A percentile compares a stretch with the other conserved stretches of the same genome.
Conservation (phyloP, 2,797 vertebrate genomes). For the Steatocranus sp. region DNA sequence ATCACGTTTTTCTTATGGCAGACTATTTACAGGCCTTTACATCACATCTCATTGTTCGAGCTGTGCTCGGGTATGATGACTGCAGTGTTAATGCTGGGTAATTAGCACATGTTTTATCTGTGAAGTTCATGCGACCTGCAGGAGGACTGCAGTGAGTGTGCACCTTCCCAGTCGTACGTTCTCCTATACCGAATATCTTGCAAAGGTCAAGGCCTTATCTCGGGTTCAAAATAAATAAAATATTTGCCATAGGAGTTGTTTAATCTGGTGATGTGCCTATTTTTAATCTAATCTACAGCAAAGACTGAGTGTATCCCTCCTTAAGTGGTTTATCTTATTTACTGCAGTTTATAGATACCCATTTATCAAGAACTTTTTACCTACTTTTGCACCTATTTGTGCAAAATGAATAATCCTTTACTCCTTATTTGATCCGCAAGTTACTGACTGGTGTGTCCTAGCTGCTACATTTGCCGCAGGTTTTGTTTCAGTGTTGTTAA, state of each 20-base stretch:
- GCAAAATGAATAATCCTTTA: background rate
- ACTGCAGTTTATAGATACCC: background rate
- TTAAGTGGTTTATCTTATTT: slow-evolving; percentile 33
- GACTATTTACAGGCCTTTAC: background rate
- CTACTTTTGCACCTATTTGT: background rate
- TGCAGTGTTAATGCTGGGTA: background rate
- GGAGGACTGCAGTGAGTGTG: background rate
- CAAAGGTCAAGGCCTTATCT: slow-evolving; percentile 40
- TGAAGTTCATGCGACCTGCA: slow-evolving; percentile 5
- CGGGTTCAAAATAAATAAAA: slow-evolving; percentile 28
- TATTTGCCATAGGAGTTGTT: slow-evolving; percentile 27
- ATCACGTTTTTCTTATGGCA: slow-evolving; percentile 2
- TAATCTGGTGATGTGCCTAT: slow-evolving; percentile 38
- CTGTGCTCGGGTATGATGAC: background rate
- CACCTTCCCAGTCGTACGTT: background rate
- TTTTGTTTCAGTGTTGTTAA: background rate
- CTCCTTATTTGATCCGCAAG: background rate
- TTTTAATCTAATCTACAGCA: slow-evolving; percentile 54
- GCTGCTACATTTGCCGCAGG: background rate
- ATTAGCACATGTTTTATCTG: slow-evolving; percentile 24
- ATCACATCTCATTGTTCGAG: background rate
- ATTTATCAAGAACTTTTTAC: background rate
- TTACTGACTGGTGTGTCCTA: background rate
- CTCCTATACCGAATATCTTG: slow-evolving; percentile 2
- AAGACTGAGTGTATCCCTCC: background rate